Conservation (phyloP, 2,113 vertebrate genomes). For the Steatornis caripensis region DNA sequence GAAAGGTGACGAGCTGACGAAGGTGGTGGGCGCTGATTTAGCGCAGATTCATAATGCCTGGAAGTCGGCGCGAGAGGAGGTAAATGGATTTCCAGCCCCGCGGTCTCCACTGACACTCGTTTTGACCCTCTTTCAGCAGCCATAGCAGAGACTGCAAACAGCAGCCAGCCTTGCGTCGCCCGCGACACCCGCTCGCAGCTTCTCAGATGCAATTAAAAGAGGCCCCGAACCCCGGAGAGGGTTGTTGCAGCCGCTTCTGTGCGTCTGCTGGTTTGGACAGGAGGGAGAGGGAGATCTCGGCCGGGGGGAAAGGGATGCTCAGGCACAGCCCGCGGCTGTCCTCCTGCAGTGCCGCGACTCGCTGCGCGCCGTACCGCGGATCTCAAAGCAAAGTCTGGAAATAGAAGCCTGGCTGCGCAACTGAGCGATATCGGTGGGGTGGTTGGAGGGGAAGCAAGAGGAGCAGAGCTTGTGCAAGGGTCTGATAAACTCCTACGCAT, state of each 20-base stretch:
- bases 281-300: background rate
- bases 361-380: accelerated
- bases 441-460: background rate
- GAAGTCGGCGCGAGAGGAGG: background rate
- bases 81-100: background rate
- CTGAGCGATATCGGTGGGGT: accelerated
- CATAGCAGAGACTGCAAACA: background rate
- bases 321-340: background rate
- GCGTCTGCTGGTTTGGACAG: background rate
- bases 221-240: background rate
- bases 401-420: background rate
- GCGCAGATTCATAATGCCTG: background rate
- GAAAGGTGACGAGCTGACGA: accelerated
- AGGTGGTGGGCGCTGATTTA: background rate
- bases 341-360: background rate
- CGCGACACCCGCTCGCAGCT: background rate
- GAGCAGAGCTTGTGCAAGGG: background rate
- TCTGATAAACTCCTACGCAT: background rate
- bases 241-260: background rate
- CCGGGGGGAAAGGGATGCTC: background rate
- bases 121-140: background rate
- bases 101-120: accelerated
- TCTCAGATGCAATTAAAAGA: background rate
- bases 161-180: background rate
- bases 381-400: background rate